phyloP scores from a whole-genome alignment of 2,797 vertebrate genomes.

The Macropodus opercularis region DNA sequence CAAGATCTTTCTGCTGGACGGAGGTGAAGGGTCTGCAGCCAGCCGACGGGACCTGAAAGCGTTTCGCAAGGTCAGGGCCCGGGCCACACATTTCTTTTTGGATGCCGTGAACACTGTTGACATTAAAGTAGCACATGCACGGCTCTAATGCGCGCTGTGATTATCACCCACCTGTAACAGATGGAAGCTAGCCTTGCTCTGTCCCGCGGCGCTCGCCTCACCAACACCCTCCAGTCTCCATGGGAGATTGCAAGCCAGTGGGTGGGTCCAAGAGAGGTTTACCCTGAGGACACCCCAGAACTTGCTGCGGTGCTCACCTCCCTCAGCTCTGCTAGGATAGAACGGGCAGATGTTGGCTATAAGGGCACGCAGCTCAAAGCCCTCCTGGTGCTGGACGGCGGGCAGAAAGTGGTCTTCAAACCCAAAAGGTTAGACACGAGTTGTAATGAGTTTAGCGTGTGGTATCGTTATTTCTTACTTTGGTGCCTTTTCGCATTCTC shows the following conservation, averaged over 20 bases:
- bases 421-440: conserved; percentile 90
- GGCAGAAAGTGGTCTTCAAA: conserved; percentile 99
- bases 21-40: conserved; percentile 92
- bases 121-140: too few relatives aligned
- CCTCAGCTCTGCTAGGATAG: conserved; percentile 87
- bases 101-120: too few relatives aligned
- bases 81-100: too few relatives aligned
- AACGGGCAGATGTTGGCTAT: conserved; percentile 95
- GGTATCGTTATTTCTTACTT: background rate
- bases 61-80: conserved; percentile 83
- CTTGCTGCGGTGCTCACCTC: conserved; percentile 92
- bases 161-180: conserved; percentile 40
- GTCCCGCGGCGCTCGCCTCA: conserved; percentile 88
- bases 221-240: conserved; percentile 94
- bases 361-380: conserved; percentile 98
- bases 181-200: conserved; percentile 91
- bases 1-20: conserved; percentile 97
- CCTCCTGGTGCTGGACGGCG: conserved; percentile 93
- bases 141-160: background rate
- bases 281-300: conserved; percentile 96
- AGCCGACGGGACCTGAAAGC: conserved; percentile 92
- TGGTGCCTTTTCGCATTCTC: conserved; percentile 14
- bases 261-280: conserved; percentile 97
- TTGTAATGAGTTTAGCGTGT: background rate
- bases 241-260: conserved; percentile 98